Conservation (phyloP, 2,888 invertebrate genomes). For the Pemphredon lugubris region DNA sequence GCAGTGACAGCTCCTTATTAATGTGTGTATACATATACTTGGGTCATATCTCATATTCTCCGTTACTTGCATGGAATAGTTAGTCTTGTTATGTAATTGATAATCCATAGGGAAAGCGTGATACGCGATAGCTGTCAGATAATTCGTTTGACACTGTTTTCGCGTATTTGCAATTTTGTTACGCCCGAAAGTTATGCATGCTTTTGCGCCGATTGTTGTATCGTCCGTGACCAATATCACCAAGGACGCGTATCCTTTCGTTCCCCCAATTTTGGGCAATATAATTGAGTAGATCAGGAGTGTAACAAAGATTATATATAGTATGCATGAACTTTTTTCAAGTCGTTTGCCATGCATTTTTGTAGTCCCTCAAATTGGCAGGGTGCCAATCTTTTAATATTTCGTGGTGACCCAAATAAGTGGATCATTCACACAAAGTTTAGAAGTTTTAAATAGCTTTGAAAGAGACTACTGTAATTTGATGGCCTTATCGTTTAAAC, state of each 20-base stretch:
- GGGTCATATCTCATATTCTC: conserved; percentile 10
- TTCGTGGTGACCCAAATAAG: background rate
- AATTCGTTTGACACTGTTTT: too few species aligned
- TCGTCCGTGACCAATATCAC: conserved; percentile 29
- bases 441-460: background rate
- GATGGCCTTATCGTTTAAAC: too few species aligned
- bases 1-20: too few species aligned
- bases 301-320: background rate
- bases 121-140: too few species aligned
- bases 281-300: background rate
- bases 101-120: background rate
- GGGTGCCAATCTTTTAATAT: background rate
- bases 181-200: background rate
- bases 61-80: conserved; percentile 12
- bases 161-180: too few species aligned
- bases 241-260: conserved; percentile 17
- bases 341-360: too few species aligned
- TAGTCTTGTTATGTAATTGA: conserved; percentile 9
- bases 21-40: background rate
- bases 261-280: background rate
- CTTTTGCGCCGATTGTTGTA: background rate
- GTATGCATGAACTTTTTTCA: too few species aligned
- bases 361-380: background rate
- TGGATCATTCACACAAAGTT: background rate
- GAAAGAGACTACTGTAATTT: background rate